Base-by-base conservation (phyloP, 2,113 vertebrate species). In the Emberiza fucata region DNA sequence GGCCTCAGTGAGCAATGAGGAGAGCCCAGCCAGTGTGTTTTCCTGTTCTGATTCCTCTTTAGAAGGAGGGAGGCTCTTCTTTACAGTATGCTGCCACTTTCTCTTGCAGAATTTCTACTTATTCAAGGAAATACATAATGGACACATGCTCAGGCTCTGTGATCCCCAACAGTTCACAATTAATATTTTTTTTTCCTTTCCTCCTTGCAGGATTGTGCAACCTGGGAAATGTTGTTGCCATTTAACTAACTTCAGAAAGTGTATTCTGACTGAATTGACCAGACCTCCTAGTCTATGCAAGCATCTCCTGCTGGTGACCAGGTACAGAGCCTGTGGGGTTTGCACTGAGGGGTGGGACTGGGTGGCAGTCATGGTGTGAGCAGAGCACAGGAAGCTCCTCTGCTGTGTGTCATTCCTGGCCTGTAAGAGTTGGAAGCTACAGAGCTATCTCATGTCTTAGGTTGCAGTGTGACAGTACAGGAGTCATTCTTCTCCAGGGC, bases 201-300 rank as follows among this genome's bases (percentile, higher is more conserved):
- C 72, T 60, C 33, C 35, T 88, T 88, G 39, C 80, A 96, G 96
- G 63, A 78, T n/a, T 83, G 42, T 73, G 29, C 60, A 63, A 3
- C 39, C 60, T 73, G 50, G 54, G 59, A 80, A 80, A 97, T 94
- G 81, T 54, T 72, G 25, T 0, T 94, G 71, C 2, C 1, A 12
- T 77, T 59, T 87, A 44, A 82, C 79, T 93, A 72, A 54, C 72
- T 75, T 85, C 69, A 81, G 77, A 45, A 65, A 69, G 61, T 10
- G 13, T 42, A 11, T 57, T 85, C 50, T 79, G 81, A 87, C 80
- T 53, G 89, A 61, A 59, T 51, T 91, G 80, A 27, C 16, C 77
- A 44, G 73, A 31, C 25, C 40, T 78, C 11, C 50, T 39, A 0
- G 86, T 77, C 45, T 57, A 47, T 56, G 79, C 39, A 23, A 80